Conservation (phyloP, 2,113 vertebrate species). For the Prinia subflava region DNA sequence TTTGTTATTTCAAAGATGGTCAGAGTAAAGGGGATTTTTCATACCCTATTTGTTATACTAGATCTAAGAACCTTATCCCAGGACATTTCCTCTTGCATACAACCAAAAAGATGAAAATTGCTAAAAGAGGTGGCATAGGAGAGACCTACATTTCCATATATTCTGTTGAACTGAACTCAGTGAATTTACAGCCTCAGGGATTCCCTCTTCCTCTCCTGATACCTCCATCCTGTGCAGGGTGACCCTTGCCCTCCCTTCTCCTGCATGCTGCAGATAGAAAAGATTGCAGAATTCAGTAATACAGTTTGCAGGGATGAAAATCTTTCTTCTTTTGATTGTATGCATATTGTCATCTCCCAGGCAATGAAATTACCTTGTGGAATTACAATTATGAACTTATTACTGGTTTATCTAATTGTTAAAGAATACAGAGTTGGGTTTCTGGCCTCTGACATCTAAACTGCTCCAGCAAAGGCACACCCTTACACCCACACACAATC, state of each 20-base stretch:
- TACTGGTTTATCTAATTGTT: constrained; percentile 49
- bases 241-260: not conserved
- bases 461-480: constrained; percentile 10
- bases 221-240: not conserved
- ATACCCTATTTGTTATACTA: not conserved
- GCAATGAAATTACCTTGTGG: constrained; percentile 38
- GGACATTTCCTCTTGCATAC: not conserved
- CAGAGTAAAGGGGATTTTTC: constrained; percentile 11
- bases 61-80: not conserved
- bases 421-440: constrained; percentile 37
- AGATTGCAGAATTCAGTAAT: not conserved
- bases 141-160: not conserved
- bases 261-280: not conserved
- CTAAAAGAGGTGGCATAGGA: not conserved
- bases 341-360: constrained; percentile 35
- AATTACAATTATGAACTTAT: constrained; percentile 41
- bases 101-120: not conserved
- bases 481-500: constrained; percentile 38
- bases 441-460: not conserved
- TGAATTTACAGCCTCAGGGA: not conserved
- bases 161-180: not conserved
- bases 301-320: not conserved
- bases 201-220: not conserved
- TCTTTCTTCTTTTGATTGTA: constrained; percentile 15
- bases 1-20: constrained; percentile 54